Base-by-base conservation (phyloP, 2,888 invertebrate genomes). In the Melieria omissa region DNA sequence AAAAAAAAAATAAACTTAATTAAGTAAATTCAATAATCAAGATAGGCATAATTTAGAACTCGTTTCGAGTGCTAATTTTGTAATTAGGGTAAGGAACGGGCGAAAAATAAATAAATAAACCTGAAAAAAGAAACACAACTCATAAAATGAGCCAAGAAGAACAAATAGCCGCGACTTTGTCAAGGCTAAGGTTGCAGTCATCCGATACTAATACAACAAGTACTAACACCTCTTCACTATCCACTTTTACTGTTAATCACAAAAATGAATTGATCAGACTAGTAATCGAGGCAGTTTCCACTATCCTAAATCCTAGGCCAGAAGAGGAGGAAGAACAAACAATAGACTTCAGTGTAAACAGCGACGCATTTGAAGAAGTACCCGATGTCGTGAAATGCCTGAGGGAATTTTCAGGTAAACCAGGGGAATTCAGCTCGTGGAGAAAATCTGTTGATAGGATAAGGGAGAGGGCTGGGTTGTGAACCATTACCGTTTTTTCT, bases 351-450 rank as follows among this genome's bases (percentile, higher is more conserved):
- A 10, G 1, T 12, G 8, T 12, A 8, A 49, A 49, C 49, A 8
- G 2, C 9, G 12, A 49, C 49, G 12, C 8, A 10, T 8, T 3
- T 49, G 49, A 12, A 8, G 3, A 3, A 12, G 49, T 49, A 49
- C 49, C 49, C 9, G 49, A 49, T 49, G 12, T 49, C 8, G 49
- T 49, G 60, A 29, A 29, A 16, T 47, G 69, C 41, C 16, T 74
- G 41, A 54, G 66, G 52, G 72, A 75, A 62, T 73, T 75, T 66
- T 61, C 73, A 5, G 70, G 71, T 16, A 62, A 67, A 29, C 42
- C 66, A 29, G 70, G 71, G 46, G 70, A 75, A 73, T 73, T 71
- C 10, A 70, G 64, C 16, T 75, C 70, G 1, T 73, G 70, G 68
- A 7, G 63, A 4, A 46, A 63, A 63, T 47, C 63, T 10, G 47